Evolutionary conservation across 2,888 invertebrate species (phyloP).

Genomic region (Mythimna impura): DNA sequence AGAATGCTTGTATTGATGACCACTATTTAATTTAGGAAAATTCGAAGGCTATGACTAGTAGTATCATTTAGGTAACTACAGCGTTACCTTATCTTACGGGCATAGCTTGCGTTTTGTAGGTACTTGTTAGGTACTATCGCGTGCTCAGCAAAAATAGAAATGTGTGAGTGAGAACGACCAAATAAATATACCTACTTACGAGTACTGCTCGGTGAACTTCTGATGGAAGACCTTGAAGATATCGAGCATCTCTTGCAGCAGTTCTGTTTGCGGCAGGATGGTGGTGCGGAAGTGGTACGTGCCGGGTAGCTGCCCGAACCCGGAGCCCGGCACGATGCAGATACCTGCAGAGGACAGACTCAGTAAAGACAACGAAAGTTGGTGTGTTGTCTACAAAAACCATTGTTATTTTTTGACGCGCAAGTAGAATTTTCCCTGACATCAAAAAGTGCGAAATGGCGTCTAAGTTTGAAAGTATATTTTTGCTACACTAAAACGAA

Average conservation of each 20-base stretch:
- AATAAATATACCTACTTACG: slow-evolving; percentile 45
- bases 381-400: too few relatives aligned
- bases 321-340: slow-evolving; percentile 98
- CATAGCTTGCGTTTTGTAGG: too few relatives aligned
- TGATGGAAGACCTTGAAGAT: slow-evolving; percentile 95
- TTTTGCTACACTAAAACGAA: background rate
- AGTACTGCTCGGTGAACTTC: slow-evolving; percentile 91
- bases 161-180: background rate
- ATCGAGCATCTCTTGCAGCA: slow-evolving; percentile 95
- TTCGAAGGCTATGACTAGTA: too few relatives aligned
- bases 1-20: background rate
- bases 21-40: background rate
- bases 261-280: slow-evolving; percentile 96
- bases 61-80: too few relatives aligned
- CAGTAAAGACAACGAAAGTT: too few relatives aligned
- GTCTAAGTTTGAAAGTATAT: too few relatives aligned
- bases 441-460: too few relatives aligned
- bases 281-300: slow-evolving; percentile 99
- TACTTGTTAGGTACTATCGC: background rate
- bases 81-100: background rate
- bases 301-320: slow-evolving; percentile 98
- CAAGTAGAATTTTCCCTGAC: too few relatives aligned
- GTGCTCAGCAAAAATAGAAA: background rate
- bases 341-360: slow-evolving; percentile 91
- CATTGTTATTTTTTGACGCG: too few relatives aligned